Evolutionary conservation across 2,888 invertebrate species (phyloP), one percentile per base, ranked within the genome.

Genomic region (Ramazzottius varieornatus): DNA sequence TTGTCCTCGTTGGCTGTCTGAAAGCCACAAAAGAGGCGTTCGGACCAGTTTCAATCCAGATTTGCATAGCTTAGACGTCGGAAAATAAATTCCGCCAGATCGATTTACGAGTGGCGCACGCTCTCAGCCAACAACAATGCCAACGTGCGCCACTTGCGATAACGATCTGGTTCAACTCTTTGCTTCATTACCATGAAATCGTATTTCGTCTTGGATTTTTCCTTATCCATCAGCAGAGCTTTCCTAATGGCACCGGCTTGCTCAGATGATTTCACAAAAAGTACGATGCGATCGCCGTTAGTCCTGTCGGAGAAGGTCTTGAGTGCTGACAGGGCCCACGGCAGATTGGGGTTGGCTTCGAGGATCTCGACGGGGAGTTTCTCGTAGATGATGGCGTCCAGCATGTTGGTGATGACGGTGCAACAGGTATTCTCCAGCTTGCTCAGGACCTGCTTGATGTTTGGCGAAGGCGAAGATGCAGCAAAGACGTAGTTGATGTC

Each of bases 401-500:
- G 24, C 20, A 24, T 24, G 54, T 54, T 54, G 29, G n/a, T 29
- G 29, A 54, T 54, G 16, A 54, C 54, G 4, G 54, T 54, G 54
- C 13, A 54, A 24, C 8, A 16, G 54, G 29, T 13, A 54, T 54
- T 54, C 54, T 54, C 54, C 29, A 54, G 54, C 29, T 29, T 13
- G 54, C 54, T 24, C 20, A 54, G 16, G 16, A 54, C 4, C 4
- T 13, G 4, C 20, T 29, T 13, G 4, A 54, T 29, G 20, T 8
- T 24, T 29, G 13, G 54, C 29, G 54, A 54, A 4, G 54, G 29
- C 54, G 54, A 16, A 4, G 54, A 54, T 8, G 54, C 54, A 29
- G 54, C 54, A 54, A 54, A 54, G n/a, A 54, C 54, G 54, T 54
- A 54, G 54, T 54, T 54, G 4, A 54, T 54, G 20, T 29, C 29